Base-by-base conservation (phyloP, 2,888 invertebrate species). In the Sarcophaga carnaria region DNA sequence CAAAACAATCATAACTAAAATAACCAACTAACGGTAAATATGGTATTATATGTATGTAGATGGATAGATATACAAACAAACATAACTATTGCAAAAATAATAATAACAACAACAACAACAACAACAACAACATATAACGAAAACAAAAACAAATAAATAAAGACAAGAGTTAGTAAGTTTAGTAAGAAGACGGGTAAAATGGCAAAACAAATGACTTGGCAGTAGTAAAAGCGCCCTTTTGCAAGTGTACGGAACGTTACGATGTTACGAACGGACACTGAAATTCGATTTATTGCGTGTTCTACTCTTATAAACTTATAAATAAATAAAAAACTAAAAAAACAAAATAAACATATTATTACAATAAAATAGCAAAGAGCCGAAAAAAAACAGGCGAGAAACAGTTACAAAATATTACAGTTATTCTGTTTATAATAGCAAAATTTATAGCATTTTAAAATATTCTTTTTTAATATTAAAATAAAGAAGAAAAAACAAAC, bases 221-320 rank as follows among this genome's bases (percentile, higher is more conserved):
- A 87, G 79, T 84, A 71, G 79, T 76, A 45, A 79, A 84, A 79
- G 81, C 72, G 75, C 71, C 78, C 87, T 77, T 86, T 77, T n/a
- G n/a, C 80, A 77, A 83, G 72, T 76, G 75, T 79, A 75, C 27
- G 20, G 14, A 25, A 69, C 14, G 81, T 81, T 79, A 69, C 59
- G 78, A 75, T 69, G 78, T 60, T 71, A 82, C 60, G 25, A 82
- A 82, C 79, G 74, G 75, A 79, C 63, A 84, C 54, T 14, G 66
- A 86, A 70, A 80, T 81, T 84, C 79, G 67, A 84, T 87, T 87
- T 82, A 84, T 84, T 87, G 87, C 84, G 84, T 87, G 87, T 76
- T 64, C 45, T 64, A 81, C 78, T 66, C 71, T 81, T 75, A 62
- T 54, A 66, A 63, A 77, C 74, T 59, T 67, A 67, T 70, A 69